A percentile compares a stretch with the other conserved stretches of the same genome.
These are phyloP conservation scores for Magallana gigas DNA, from an alignment of 1,140 invertebrate genomes.

Conservation along the genomic window DNA sequence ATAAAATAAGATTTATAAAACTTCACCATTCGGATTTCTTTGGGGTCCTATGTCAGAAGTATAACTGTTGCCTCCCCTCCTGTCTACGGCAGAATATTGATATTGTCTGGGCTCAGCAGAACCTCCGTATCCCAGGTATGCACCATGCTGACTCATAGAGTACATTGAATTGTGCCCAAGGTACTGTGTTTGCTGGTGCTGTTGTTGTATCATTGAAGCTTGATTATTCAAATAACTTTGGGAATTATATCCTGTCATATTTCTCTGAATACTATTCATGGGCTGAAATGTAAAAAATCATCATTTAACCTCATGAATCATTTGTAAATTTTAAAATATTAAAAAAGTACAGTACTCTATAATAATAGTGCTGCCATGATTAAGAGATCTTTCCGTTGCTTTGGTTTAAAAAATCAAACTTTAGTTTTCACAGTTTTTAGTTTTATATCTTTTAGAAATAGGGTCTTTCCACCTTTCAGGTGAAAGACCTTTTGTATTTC, in stretches of 20 bases:
- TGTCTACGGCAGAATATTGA: constrained; percentile 25
- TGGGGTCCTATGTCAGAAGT: constrained; percentile 13
- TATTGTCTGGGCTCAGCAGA: neutral
- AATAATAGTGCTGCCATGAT: too few species aligned
- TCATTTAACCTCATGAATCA: neutral
- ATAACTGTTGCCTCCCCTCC: constrained; percentile 41
- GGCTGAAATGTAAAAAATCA: constrained; percentile 17
- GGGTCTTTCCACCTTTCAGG: too few species aligned
- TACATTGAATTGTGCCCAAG: neutral
- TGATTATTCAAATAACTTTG: constrained; percentile 29
- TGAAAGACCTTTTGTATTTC: too few species aligned
- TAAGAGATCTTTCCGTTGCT: too few species aligned
- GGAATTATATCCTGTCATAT: constrained; percentile 59
- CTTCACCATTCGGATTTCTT: neutral
- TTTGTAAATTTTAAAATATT: too few species aligned
- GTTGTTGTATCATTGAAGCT: constrained; percentile 41
- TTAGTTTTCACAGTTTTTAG: too few species aligned
- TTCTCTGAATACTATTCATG: neutral
- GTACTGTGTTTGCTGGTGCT: constrained; percentile 34
- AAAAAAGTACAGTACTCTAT: too few species aligned
- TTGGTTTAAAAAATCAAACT: too few species aligned
- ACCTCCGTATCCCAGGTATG: neutral
- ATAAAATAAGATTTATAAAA: too few species aligned
- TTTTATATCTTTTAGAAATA: too few species aligned
- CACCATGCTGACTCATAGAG: constrained; percentile 39